These are phyloP conservation scores for Apamea crenata DNA, from an alignment of 2,888 invertebrate genomes.

Conservation along the genomic window DNA sequence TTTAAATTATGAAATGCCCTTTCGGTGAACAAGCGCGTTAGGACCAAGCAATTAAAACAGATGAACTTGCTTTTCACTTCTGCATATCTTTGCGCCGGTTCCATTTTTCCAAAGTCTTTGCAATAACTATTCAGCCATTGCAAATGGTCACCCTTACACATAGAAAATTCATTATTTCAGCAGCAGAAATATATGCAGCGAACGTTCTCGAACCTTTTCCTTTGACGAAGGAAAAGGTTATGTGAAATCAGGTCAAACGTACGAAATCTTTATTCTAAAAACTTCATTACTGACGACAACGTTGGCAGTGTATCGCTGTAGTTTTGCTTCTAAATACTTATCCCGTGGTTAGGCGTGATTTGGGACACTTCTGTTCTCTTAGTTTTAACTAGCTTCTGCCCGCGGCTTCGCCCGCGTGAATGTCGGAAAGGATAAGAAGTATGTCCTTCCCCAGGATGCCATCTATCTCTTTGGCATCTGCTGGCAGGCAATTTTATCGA, in stretches of 20 bases:
- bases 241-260: background rate
- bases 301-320: slow-evolving; percentile 1
- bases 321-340: too few species aligned
- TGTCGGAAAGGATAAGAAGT: too few species aligned
- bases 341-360: background rate
- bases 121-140: too few species aligned
- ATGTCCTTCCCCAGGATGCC: too few species aligned
- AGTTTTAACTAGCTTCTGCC: too few species aligned
- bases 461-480: too few species aligned
- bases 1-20: background rate
- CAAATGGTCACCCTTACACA: background rate
- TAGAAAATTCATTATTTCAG: background rate
- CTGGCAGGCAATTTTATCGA: too few species aligned
- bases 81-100: background rate
- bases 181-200: background rate
- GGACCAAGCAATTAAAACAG: background rate
- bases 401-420: too few species aligned
- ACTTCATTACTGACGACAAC: background rate
- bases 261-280: background rate
- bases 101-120: background rate
- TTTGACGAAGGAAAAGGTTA: background rate
- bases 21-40: background rate
- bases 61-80: background rate
- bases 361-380: background rate
- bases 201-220: background rate